Evolutionary conservation across 2,888 invertebrate species (phyloP).

Genomic region (Drosophila suboccidentalis): DNA sequence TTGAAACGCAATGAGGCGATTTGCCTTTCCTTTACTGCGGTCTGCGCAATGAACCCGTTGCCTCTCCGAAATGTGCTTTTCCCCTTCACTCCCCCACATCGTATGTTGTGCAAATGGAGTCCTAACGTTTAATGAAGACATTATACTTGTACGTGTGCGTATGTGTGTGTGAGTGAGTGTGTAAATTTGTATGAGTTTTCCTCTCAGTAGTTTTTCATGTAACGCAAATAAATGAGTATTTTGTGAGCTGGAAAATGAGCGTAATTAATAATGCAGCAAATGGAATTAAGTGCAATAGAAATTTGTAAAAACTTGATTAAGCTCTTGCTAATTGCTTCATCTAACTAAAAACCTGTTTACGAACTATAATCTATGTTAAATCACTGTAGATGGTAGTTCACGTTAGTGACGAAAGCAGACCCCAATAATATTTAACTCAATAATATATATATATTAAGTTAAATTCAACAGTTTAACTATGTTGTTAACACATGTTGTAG

Average conservation of each 20-base stretch:
- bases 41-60: conserved; percentile 30
- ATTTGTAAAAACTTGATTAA: conserved; percentile 32
- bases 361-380: conserved; percentile 8
- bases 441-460: neutral
- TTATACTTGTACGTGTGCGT: conserved; percentile 33
- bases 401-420: too few relatives aligned
- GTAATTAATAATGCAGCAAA: conserved; percentile 52
- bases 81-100: neutral
- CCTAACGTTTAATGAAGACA: conserved; percentile 57
- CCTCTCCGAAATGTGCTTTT: neutral
- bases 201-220: conserved; percentile 40
- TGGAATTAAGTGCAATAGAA: conserved; percentile 28
- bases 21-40: conserved; percentile 48
- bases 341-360: conserved; percentile 3
- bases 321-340: conserved; percentile 19
- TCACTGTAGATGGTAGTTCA: too few relatives aligned
- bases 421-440: too few relatives aligned
- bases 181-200: conserved; percentile 18
- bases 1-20: conserved; percentile 61
- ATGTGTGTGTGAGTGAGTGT: conserved; percentile 14
- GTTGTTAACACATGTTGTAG: neutral
- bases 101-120: conserved; percentile 54
- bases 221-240: conserved; percentile 48
- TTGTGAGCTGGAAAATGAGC: conserved; percentile 48
- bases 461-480: neutral